Evolutionary conservation across 2,888 invertebrate species (phyloP).

Genomic region (Parochlus steinenii): DNA sequence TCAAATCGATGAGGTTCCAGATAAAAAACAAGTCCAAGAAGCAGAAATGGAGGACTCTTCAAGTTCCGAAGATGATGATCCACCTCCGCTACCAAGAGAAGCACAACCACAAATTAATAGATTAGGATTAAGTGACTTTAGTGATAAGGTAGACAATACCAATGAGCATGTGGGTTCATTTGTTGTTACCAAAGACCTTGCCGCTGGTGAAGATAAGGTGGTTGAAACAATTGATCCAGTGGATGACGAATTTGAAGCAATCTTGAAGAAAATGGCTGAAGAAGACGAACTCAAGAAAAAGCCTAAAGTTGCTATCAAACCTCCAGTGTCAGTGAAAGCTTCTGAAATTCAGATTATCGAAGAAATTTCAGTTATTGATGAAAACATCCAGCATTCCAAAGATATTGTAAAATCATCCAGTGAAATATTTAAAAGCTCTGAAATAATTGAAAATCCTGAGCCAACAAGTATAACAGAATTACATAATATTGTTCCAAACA

Average conservation of each 20-base stretch:
- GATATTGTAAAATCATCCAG: too few species aligned
- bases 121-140: conserved; percentile 6
- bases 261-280: conserved; percentile 8
- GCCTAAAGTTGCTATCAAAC: too few species aligned
- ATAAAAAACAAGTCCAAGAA: conserved; percentile 11
- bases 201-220: neutral
- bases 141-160: neutral
- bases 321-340: conserved; percentile 1
- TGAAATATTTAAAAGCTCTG: too few species aligned
- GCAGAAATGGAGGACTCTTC: conserved; percentile 9
- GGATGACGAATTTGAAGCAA: conserved; percentile 6
- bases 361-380: too few species aligned
- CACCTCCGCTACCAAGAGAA: neutral
- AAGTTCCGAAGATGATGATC: conserved; percentile 5
- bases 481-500: too few species aligned
- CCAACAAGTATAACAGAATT: too few species aligned
- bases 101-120: neutral
- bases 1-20: conserved; percentile 1
- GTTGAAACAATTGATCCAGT: conserved; percentile 3
- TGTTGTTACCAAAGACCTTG: conserved; percentile 11
- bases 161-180: conserved; percentile 2
- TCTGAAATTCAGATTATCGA: too few species aligned
- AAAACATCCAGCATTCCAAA: too few species aligned
- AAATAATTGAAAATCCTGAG: too few species aligned
- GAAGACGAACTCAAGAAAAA: too few species aligned